Evolutionary conservation across 2,797 vertebrate genomes (phyloP).

Genomic region (Coccyzus lansbergi): DNA sequence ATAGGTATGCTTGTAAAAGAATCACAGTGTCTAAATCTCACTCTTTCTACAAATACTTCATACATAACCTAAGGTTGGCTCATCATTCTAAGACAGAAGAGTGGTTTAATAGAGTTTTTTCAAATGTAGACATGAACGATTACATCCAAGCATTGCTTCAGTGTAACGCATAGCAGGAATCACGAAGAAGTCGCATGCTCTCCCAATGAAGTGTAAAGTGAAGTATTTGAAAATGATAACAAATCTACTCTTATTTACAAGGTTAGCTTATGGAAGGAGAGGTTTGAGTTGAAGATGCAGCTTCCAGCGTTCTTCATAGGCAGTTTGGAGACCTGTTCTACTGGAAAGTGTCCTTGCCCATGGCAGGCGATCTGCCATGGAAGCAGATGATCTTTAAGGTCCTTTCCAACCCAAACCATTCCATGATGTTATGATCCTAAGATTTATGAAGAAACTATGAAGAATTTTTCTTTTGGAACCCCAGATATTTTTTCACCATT

Average conservation of each 20-base stretch:
- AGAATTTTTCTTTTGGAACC: not conserved
- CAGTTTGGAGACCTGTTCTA: not conserved
- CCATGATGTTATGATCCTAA: no score
- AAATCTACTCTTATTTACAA: no score
- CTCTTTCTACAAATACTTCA: conserved; percentile 27
- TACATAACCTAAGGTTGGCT: conserved; percentile 10
- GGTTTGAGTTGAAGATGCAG: not conserved
- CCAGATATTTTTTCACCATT: not conserved
- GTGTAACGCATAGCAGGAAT: not conserved
- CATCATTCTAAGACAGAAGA: not conserved
- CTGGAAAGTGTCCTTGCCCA: no score
- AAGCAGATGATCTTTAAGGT: no score
- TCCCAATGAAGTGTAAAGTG: not conserved
- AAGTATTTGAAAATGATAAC: not conserved
- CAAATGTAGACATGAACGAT: not conserved
- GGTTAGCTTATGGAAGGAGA: fast-evolving
- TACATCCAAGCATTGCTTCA: not conserved
- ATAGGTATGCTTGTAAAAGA: conserved; percentile 6
- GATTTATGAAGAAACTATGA: not conserved
- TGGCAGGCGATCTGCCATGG: no score
- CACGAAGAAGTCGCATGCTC: not conserved
- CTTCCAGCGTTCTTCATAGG: not conserved
- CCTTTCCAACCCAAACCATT: no score
- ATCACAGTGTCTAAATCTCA: not conserved
- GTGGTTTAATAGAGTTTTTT: not conserved